Conservation (phyloP, 2,797 vertebrate genomes). For the Chelonia mydas region DNA sequence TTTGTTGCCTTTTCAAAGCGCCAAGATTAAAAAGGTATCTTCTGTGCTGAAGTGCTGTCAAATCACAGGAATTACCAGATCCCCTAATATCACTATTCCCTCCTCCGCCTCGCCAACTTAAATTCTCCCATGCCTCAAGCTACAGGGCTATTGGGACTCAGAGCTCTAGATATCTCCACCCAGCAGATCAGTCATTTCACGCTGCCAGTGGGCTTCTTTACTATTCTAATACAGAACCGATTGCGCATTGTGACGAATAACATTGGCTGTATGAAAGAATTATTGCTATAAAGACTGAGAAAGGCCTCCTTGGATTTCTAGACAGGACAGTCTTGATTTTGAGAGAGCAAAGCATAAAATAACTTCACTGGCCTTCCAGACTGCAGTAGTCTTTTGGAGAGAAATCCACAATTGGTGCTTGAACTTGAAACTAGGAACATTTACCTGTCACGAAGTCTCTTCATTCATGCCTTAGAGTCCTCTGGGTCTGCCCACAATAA, state of each 20-base stretch:
- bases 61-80: slow-evolving; percentile 58
- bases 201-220: slow-evolving; percentile 66
- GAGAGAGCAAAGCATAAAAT: slow-evolving; percentile 69
- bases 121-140: slow-evolving; percentile 71
- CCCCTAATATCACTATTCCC: slow-evolving; percentile 50
- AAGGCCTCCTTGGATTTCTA: slow-evolving; percentile 75
- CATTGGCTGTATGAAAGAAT: slow-evolving; percentile 75
- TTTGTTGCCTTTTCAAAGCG: background rate
- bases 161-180: slow-evolving; percentile 59
- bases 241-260: slow-evolving; percentile 78
- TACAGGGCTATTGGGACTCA: slow-evolving; percentile 19
- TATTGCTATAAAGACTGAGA: slow-evolving; percentile 74
- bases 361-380: slow-evolving; percentile 49
- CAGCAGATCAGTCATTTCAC: slow-evolving; percentile 73
- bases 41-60: slow-evolving; percentile 22
- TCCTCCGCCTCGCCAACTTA: slow-evolving; percentile 51
- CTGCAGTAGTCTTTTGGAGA: slow-evolving; percentile 10
- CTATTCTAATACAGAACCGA: slow-evolving; percentile 62
- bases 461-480: background rate
- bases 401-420: slow-evolving; percentile 33
- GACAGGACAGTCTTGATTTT: slow-evolving; percentile 71
- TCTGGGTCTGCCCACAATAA: background rate
- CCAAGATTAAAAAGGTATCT: background rate
- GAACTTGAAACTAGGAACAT: slow-evolving; percentile 31
- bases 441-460: background rate